Evolutionary conservation across 2,113 vertebrate species (phyloP).

Genomic region (Pelecanus crispus): DNA sequence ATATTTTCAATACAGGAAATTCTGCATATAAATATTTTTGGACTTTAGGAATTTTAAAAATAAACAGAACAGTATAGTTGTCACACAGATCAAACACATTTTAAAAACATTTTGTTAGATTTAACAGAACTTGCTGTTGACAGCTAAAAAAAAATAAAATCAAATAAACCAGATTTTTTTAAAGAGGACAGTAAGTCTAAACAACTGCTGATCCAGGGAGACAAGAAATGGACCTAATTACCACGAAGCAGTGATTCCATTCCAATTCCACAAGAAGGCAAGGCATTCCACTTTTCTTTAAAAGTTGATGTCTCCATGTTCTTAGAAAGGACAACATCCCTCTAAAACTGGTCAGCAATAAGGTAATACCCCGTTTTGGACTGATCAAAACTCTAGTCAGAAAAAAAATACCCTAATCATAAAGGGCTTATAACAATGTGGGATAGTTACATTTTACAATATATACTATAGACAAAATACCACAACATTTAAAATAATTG

Average conservation of each 20-base stretch:
- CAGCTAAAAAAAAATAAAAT: conserved; percentile 17
- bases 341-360: not conserved
- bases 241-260: not conserved
- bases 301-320: not conserved
- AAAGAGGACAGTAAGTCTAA: not conserved
- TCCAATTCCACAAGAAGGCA: not conserved
- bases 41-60: conserved; percentile 60
- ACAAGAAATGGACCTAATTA: conserved; percentile 5
- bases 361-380: not conserved
- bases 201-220: conserved; percentile 19
- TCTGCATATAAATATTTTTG: conserved; percentile 63
- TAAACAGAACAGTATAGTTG: conserved; percentile 51
- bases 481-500: conserved; percentile 48
- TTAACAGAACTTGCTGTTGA: conserved; percentile 29
- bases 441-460: conserved; percentile 47
- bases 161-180: conserved; percentile 27
- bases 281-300: not conserved
- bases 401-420: not conserved
- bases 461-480: conserved; percentile 53
- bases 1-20: conserved; percentile 51
- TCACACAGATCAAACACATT: conserved; percentile 53
- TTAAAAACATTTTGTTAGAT: conserved; percentile 40
- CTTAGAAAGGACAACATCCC: not conserved
- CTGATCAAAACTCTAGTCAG: not conserved
- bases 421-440: not conserved